Percentiles rank a stretch among this genome's conserved stretches.
phyloP scores from a whole-genome alignment of 2,113 vertebrate genomes.

The Tachuris rubrigastra region DNA sequence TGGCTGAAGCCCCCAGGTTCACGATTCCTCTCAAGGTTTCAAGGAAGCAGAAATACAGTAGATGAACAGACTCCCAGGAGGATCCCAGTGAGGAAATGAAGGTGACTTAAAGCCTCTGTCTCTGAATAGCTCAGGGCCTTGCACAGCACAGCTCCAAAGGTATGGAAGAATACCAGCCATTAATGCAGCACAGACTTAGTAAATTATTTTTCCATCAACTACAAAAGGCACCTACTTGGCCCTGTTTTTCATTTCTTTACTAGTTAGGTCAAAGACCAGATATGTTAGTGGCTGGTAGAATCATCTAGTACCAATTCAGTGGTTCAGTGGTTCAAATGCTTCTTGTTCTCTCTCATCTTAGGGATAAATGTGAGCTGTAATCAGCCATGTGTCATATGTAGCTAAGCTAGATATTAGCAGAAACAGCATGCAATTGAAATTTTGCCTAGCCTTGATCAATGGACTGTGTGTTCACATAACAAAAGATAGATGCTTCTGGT shows the following conservation, averaged over 20 bases:
- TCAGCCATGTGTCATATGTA: neutral
- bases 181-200: neutral
- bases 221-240: fast-evolving
- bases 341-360: neutral
- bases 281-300: neutral
- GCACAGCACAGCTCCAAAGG: neutral
- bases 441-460: neutral
- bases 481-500: neutral
- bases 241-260: neutral
- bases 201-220: neutral
- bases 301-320: neutral
- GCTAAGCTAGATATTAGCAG: neutral
- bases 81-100: neutral
- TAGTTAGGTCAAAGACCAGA: neutral
- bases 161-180: neutral
- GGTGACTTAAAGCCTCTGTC: neutral
- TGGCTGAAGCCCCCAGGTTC: fast-evolving
- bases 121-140: fast-evolving
- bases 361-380: neutral
- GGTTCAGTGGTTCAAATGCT: neutral
- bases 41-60: neutral
- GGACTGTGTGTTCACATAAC: neutral
- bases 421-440: neutral
- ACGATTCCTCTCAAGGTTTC: neutral
- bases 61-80: neutral